These are phyloP conservation scores for Neosilurus hyrtlii DNA, from an alignment of 2,797 vertebrate species.

Conservation along the genomic window DNA sequence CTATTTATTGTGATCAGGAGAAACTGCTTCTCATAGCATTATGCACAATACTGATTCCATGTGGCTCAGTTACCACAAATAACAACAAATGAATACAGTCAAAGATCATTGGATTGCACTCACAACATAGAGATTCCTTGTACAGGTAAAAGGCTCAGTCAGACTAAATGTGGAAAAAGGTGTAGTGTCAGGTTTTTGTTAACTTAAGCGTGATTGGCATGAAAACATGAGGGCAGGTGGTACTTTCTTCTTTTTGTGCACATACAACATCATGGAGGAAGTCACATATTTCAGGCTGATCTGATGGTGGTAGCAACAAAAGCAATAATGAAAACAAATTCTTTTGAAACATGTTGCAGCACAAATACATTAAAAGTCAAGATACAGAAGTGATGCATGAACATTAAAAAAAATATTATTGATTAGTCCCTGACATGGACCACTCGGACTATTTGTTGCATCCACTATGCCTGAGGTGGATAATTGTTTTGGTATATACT, in stretches of 20 bases:
- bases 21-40: background rate
- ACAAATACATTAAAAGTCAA: too few relatives aligned
- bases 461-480: too few relatives aligned
- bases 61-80: background rate
- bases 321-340: background rate
- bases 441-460: too few relatives aligned
- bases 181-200: background rate
- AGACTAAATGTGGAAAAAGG: background rate
- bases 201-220: background rate
- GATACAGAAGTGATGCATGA: background rate
- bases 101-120: background rate
- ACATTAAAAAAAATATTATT: too few relatives aligned
- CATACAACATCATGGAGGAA: background rate
- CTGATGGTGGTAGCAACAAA: background rate
- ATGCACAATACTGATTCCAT: background rate
- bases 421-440: too few relatives aligned
- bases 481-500: too few relatives aligned
- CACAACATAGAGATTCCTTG: background rate
- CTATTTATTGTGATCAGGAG: background rate
- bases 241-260: background rate
- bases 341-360: background rate
- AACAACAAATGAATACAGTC: background rate
- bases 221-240: background rate
- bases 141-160: background rate
- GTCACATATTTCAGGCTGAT: background rate